Base-by-base conservation (phyloP, 2,888 invertebrate species). In the Rhamphomyia laevipes region DNA sequence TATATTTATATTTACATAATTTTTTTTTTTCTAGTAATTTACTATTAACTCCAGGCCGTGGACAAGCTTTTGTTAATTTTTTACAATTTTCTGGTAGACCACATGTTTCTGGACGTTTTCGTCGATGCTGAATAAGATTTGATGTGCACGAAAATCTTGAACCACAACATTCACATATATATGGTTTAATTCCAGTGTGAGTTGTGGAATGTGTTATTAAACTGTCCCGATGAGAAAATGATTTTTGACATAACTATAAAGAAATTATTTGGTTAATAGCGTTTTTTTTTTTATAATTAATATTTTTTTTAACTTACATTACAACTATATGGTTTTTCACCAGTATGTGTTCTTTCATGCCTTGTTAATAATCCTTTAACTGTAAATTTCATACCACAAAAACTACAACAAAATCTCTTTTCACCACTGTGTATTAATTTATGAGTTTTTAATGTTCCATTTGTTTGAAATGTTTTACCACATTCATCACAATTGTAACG, bases 211-310 rank as follows among this genome's bases (percentile, higher is more conserved):
- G 70, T 2, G 68, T 69, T 9, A 67, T 59, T 44, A 71, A 56
- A 68, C 54, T 67, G 66, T 12, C 66, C 58, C 55, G 68, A 63
- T 7, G 64, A 1, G 68, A 65, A 59, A 74, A 74, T n/a, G 67
- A 59, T 55, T 72, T 73, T 1, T 64, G 59, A 50, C 74, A 74
- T 2, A 70, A 57, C 60, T 67, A 23, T 44, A 48, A 51, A 16
- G 21, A 41, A 18, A 35, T n/a, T n/a, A n/a, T n/a, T n/a, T n/a
- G n/a, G n/a, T n/a, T n/a, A n/a, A n/a, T n/a, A n/a, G n/a, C n/a
- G n/a, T n/a, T n/a, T n/a, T n/a, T n/a, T 13, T 35, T n/a, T n/a
- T n/a, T n/a, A n/a, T 13, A 35, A n/a, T 13, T 35, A 60, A 55
- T 70, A 71, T 5, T 64, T 57, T 50, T 64, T 66, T 1, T 55